These are phyloP conservation scores for Carabus problematicus DNA, from an alignment of 2,888 invertebrate species.

Conservation along the genomic window DNA sequence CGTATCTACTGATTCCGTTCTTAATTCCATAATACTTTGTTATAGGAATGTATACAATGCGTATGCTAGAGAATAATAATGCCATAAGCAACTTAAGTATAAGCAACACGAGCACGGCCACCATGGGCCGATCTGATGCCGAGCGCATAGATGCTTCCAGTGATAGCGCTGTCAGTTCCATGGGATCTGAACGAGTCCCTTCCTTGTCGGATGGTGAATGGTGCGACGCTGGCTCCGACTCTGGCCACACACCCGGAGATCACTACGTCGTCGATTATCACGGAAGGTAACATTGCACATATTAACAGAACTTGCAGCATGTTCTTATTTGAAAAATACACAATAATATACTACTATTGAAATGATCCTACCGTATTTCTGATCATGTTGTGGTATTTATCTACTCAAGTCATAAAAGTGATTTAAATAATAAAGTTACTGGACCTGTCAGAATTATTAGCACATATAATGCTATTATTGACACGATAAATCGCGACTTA, in stretches of 20 bases:
- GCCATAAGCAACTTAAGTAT: conserved; percentile 55
- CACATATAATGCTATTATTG: too few relatives aligned
- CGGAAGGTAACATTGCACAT: conserved; percentile 57
- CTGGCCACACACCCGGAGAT: conserved; percentile 69
- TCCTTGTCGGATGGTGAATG: conserved; percentile 89
- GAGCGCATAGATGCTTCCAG: conserved; percentile 85
- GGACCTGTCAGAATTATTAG: too few relatives aligned
- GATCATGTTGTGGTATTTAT: background rate
- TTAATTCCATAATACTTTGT: background rate
- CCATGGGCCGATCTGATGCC: conserved; percentile 59
- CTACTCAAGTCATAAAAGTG: too few relatives aligned
- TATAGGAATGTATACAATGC: conserved; percentile 86
- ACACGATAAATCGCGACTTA: background rate
- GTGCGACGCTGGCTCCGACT: conserved; percentile 88
- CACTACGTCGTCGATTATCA: conserved; percentile 80
- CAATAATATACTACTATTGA: background rate
- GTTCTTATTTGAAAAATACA: conserved; percentile 4
- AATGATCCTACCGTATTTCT: background rate
- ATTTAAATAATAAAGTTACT: too few relatives aligned
- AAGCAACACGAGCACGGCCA: conserved; percentile 55
- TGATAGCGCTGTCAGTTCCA: conserved; percentile 91
- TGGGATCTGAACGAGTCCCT: conserved; percentile 90
- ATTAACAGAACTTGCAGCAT: too few relatives aligned
- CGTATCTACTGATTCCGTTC: too few relatives aligned
- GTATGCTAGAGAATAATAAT: conserved; percentile 74